Conservation (phyloP, 2,113 vertebrate species). For the Hucho hucho region DNA sequence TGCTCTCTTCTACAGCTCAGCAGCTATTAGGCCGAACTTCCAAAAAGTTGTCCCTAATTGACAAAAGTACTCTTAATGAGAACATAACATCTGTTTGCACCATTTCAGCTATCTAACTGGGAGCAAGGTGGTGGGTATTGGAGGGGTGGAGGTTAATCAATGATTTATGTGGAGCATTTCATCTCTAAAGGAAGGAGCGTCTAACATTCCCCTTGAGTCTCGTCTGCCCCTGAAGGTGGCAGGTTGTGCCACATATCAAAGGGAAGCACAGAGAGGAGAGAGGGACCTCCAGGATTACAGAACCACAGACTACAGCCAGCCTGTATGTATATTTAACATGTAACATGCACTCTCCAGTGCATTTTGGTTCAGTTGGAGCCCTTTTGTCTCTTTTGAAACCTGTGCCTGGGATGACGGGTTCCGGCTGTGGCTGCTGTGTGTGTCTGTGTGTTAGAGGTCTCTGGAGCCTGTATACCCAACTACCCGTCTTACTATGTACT, state of each 20-base stretch:
- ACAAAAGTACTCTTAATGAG: constrained; percentile 50
- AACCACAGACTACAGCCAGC: constrained; percentile 40
- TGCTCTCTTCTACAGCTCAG: not conserved
- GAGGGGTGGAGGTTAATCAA: constrained; percentile 52
- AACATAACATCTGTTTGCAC: constrained; percentile 55
- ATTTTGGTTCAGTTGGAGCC: constrained; percentile 34
- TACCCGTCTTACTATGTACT: constrained; percentile 25
- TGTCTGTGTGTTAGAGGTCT: constrained; percentile 32
- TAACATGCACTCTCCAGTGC: constrained; percentile 35
- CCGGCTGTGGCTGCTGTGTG: constrained; percentile 25
- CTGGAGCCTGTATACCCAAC: constrained; percentile 38
- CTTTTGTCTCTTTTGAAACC: constrained; percentile 56
- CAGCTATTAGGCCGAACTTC: constrained; percentile 19
- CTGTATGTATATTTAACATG: constrained; percentile 49
- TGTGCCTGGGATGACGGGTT: constrained; percentile 39
- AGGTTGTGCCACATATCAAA: constrained; percentile 72
- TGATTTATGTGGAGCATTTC: constrained; percentile 72
- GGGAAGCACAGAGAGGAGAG: constrained; percentile 47
- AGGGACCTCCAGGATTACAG: constrained; percentile 44
- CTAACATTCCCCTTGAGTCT: constrained; percentile 73
- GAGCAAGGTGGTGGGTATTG: constrained; percentile 30
- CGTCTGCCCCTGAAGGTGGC: constrained; percentile 55
- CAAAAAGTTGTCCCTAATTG: constrained; percentile 54
- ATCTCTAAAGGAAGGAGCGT: constrained; percentile 67
- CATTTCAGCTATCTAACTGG: constrained; percentile 44